Evolutionary conservation across 2,888 invertebrate genomes (phyloP).

Genomic region (Cabera pusaria): DNA sequence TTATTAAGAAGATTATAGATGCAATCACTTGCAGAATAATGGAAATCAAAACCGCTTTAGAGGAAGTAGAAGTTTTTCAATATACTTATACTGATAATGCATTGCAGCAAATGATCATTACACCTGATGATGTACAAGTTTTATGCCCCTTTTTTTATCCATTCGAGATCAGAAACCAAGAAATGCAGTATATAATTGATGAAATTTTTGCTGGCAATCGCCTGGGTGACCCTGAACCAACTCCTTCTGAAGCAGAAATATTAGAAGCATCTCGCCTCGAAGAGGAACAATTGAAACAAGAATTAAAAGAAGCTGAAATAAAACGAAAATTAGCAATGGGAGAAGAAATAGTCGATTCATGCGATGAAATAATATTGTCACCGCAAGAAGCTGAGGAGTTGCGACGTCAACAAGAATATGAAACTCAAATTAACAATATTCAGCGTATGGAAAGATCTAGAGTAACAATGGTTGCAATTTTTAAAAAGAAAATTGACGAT

Average conservation of each 20-base stretch:
- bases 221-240: constrained; percentile 61
- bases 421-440: constrained; percentile 52
- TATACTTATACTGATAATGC: constrained; percentile 89
- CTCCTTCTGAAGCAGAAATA: constrained; percentile 58
- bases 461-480: constrained; percentile 37
- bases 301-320: constrained; percentile 56
- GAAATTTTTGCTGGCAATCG: constrained; percentile 69
- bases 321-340: constrained; percentile 54
- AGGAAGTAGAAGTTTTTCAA: constrained; percentile 82
- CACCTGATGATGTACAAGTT: constrained; percentile 86
- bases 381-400: constrained; percentile 55
- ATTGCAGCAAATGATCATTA: constrained; percentile 86
- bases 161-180: constrained; percentile 75
- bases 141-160: constrained; percentile 85
- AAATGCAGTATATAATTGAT: constrained; percentile 74
- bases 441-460: constrained; percentile 73
- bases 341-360: constrained; percentile 47
- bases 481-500: constrained; percentile 58
- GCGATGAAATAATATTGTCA: constrained; percentile 42
- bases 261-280: constrained; percentile 53
- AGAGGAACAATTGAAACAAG: constrained; percentile 48
- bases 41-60: constrained; percentile 82
- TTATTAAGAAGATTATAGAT: constrained; percentile 83
- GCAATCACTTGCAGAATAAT: constrained; percentile 82
- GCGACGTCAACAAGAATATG: constrained; percentile 51